Conservation (phyloP, 2,113 vertebrate genomes). For the Megaptera novaeangliae region DNA sequence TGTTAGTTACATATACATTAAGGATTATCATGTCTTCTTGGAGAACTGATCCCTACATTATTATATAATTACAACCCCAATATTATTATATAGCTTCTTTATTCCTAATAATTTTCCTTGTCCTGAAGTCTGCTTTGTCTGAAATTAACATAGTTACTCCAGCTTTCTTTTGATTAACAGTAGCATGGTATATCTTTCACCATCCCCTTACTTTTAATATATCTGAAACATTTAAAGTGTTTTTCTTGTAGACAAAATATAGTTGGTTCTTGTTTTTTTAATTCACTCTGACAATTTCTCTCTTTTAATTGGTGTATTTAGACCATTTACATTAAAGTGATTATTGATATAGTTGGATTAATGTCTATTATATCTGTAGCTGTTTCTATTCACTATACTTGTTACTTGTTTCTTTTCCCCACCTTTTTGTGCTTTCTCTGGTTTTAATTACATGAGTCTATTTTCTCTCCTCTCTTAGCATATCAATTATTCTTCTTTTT, state of each 20-base stretch:
- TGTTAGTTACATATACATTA: not conserved
- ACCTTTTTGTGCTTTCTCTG: not conserved
- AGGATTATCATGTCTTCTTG: not conserved
- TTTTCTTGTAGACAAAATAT: not conserved
- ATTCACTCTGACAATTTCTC: not conserved
- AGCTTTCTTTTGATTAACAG: not conserved
- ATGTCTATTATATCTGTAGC: not conserved
- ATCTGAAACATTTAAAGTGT: not conserved
- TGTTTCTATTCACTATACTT: not conserved
- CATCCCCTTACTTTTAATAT: not conserved
- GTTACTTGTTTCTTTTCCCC: not conserved
- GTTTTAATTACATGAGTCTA: constrained; percentile 5
- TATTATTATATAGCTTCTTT: not conserved
- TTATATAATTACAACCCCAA: not conserved
- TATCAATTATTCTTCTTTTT: not conserved
- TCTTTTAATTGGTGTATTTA: not conserved
- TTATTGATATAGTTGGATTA: not conserved
- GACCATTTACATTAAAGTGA: not conserved
- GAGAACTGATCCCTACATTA: not conserved
- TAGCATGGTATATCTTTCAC: not conserved
- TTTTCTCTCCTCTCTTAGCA: not conserved
- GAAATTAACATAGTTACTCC: not conserved
- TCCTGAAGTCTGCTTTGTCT: not conserved
- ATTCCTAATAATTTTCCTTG: not conserved
- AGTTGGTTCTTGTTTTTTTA: not conserved